A percentile compares a stretch with the other conserved stretches of the same genome.
Evolutionary conservation across 1,140 invertebrate genomes (phyloP).

Genomic region (Zaprionus gabonicus): DNA sequence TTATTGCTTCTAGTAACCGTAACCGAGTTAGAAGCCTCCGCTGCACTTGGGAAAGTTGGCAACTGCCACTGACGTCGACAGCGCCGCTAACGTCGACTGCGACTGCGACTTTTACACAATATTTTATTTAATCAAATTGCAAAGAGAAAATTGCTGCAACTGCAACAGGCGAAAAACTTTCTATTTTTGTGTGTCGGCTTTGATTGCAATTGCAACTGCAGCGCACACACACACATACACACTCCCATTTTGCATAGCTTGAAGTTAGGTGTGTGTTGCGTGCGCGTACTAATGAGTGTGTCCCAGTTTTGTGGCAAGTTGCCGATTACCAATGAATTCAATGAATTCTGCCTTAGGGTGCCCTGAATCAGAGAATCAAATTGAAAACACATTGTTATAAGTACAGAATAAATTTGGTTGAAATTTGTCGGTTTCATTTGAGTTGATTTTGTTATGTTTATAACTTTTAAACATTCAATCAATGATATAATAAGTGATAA

Average conservation of each 20-base stretch:
- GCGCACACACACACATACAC: conserved; percentile 19
- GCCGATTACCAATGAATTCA: conserved; percentile 38
- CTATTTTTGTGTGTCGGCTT: conserved; percentile 76
- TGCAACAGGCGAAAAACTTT: conserved; percentile 71
- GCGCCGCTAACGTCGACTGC: background rate
- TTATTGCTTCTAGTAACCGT: conserved; percentile 84
- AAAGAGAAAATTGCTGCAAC: conserved; percentile 77
- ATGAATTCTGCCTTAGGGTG: background rate
- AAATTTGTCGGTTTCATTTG: too few relatives aligned
- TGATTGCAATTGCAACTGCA: conserved; percentile 56
- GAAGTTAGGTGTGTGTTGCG: conserved; percentile 62
- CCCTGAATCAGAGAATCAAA: too few relatives aligned
- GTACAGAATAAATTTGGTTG: too few relatives aligned
- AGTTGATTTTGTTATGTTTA: too few relatives aligned
- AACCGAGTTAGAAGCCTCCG: conserved; percentile 80
- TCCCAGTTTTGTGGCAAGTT: conserved; percentile 52
- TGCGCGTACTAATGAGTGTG: conserved; percentile 77
- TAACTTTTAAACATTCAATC: background rate
- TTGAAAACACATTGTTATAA: too few relatives aligned
- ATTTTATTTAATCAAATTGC: conserved; percentile 82
- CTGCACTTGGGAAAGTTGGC: conserved; percentile 72
- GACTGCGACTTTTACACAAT: conserved; percentile 78
- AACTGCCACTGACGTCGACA: conserved; percentile 15
- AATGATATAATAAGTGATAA: background rate
- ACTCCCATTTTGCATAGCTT: conserved; percentile 16